Evolutionary conservation across 2,797 vertebrate species (phyloP).

Genomic region (Arrhamphus sclerolepis): DNA sequence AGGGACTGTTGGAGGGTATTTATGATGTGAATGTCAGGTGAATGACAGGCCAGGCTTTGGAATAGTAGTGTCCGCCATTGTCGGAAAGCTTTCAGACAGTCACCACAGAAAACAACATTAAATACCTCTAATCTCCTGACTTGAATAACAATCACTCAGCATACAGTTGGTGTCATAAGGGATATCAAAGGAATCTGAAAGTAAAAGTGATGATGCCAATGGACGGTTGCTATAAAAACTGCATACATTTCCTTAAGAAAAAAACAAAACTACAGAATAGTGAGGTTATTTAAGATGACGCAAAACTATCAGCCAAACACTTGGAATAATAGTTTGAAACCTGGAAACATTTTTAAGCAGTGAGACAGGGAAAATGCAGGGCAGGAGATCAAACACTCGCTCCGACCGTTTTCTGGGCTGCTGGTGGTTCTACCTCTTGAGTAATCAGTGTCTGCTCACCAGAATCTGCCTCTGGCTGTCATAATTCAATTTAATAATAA

Average conservation of each 20-base stretch:
- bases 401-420: slow-evolving; percentile 39
- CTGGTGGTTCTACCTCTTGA: slow-evolving; percentile 59
- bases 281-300: slow-evolving; percentile 17
- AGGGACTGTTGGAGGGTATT: slow-evolving; percentile 23
- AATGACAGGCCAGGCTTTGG: slow-evolving; percentile 44
- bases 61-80: slow-evolving; percentile 20
- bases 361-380: slow-evolving; percentile 9
- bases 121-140: slow-evolving; percentile 32
- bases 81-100: slow-evolving; percentile 32
- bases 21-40: slow-evolving; percentile 47
- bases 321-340: slow-evolving; percentile 29
- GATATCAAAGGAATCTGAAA: neutral
- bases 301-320: slow-evolving; percentile 10
- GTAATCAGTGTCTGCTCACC: slow-evolving; percentile 54
- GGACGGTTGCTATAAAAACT: neutral
- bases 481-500: slow-evolving; percentile 13
- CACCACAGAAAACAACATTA: slow-evolving; percentile 25
- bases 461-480: slow-evolving; percentile 54
- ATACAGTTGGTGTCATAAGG: neutral
- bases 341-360: slow-evolving; percentile 6
- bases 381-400: slow-evolving; percentile 37
- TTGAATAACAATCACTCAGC: slow-evolving; percentile 26
- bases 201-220: slow-evolving; percentile 4
- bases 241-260: slow-evolving; percentile 1
- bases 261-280: slow-evolving; percentile 10